Base-by-base conservation (phyloP, 2,888 invertebrate genomes). In the Lasioglossum oenotherae region DNA sequence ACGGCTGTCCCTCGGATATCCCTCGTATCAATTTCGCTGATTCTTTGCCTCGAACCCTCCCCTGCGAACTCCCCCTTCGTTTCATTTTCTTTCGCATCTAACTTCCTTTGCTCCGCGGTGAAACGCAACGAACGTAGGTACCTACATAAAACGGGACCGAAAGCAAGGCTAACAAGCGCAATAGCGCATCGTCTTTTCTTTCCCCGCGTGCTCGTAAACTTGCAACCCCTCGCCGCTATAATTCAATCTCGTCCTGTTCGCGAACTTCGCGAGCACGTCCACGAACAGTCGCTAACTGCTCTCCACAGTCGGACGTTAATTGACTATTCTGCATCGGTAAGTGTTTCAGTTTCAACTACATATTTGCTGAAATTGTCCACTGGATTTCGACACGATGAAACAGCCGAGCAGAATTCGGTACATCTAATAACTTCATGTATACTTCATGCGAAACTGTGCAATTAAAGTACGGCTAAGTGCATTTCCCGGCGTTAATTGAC, bases 171-270 rank as follows among this genome's bases (percentile, higher is more conserved):
- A 83, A 87, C 77, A 73, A 81, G 71, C 77, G 75, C 76, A 60
- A 85, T 60, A 53, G 74, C 75, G 76, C 78, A 57, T 78, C 71
- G 74, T 74, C 44, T n/a, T 74, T 67, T 19, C 53, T 49, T 16
- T 14, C 6, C 41, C 53, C 35, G n/a, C 64, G 46, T 60, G 78
- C 53, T 84, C 85, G 78, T 85, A 90, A 82, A 84, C 78, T 67
- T 74, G 57, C 78, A 44, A 72, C 67, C 79, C 77, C 72, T 64
- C 69, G 77, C 82, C 41, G 46, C 82, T 80, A 77, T 78, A 76
- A 89, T 84, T 84, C 69, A 79, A 83, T 86, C 85, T 80, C 78
- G 69, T 86, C 74, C 41, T 84, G 75, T 82, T 84, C 73, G 84
- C 71, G 23, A 71, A 80, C 49, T 72, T 74, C 49, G 49, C 72